Evolutionary conservation across 1,140 invertebrate genomes (phyloP), one percentile per base, ranked within the genome.

Genomic region (Belonocnema kinseyi): DNA sequence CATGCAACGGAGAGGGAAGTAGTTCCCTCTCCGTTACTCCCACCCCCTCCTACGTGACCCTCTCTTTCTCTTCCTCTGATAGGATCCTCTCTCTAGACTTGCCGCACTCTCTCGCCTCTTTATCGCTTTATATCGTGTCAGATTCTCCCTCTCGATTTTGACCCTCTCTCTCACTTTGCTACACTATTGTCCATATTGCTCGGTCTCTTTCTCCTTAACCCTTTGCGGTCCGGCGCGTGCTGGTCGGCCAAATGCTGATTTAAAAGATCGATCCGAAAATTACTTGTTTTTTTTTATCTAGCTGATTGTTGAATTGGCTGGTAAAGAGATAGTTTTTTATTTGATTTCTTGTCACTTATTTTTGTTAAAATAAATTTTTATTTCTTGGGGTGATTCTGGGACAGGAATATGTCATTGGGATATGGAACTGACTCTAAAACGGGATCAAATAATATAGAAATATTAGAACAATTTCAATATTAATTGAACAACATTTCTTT

Each of bases 141-240:
- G 76, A 75, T 78, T 80, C 75, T 74, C 80, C 56, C 77, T 77
- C 74, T 52, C 74, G 52, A 8, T 50, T 26, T 77, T 33, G 11
- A 26, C 33, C 26, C 13, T 33, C 52, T 73, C 46, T 51, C 74
- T 76, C 71, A 50, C 56, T 66, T 21, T 66, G 33, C 33, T 66
- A n/a, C 26, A 8, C 14, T 66, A n/a, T 66, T 70, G 52, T 76
- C 77, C 74, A 21, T 52, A n/a, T 77, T 61, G 71, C 66, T 76
- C 78, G 14, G 19, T 40, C 75, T 75, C 73, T 80, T 53, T 77
- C 56, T 77, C 82, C 76, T 82, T 75, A 77, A 83, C 82, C 84
- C 82, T 86, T 85, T 83, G 84, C 79, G 85, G 83, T 80, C 56
- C 70, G 80, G 81, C 82, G 86, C 80, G 86, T 86, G 84, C 85